A percentile compares a stretch with the other conserved stretches of the same genome.
Conservation (phyloP, 2,113 vertebrate genomes). For the Synodontis membranacea region DNA sequence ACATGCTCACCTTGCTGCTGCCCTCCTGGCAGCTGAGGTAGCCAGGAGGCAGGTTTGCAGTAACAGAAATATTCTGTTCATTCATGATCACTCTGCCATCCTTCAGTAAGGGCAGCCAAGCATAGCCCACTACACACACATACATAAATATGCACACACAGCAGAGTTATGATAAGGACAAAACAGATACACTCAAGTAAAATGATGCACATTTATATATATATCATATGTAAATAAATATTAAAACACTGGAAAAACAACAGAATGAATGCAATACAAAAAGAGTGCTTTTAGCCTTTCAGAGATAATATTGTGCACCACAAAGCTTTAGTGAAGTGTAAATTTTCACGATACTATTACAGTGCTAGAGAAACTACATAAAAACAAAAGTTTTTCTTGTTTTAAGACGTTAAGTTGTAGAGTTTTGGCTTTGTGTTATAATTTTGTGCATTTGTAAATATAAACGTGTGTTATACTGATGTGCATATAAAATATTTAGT, state of each 20-base stretch:
- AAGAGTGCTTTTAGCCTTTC: not conserved
- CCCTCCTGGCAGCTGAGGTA: slow-evolving; percentile 89
- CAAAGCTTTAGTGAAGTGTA: not conserved
- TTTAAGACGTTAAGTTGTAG: not conserved
- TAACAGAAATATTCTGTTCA: slow-evolving; percentile 86
- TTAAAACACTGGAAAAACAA: not conserved
- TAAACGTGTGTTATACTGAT: not conserved
- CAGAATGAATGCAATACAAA: not conserved
- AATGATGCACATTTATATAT: not conserved
- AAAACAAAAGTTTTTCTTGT: not conserved
- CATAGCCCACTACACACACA: slow-evolving; percentile 85
- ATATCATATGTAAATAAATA: not conserved
- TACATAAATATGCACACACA: slow-evolving; percentile 1
- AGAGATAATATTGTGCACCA: not conserved
- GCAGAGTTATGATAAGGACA: not conserved
- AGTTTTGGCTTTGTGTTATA: not conserved
- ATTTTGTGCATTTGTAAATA: too few relatives aligned
- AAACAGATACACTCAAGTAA: not conserved
- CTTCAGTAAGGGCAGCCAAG: slow-evolving; percentile 93
- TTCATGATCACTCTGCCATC: slow-evolving; percentile 90
- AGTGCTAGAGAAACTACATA: not conserved
- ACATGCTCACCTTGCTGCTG: slow-evolving; percentile 80
- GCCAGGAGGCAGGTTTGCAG: slow-evolving; percentile 86
- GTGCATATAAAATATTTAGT: not conserved
- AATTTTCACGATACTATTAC: not conserved